Evolutionary conservation across 2,113 vertebrate species (phyloP).

Genomic region (Leucoraja erinaceus): DNA sequence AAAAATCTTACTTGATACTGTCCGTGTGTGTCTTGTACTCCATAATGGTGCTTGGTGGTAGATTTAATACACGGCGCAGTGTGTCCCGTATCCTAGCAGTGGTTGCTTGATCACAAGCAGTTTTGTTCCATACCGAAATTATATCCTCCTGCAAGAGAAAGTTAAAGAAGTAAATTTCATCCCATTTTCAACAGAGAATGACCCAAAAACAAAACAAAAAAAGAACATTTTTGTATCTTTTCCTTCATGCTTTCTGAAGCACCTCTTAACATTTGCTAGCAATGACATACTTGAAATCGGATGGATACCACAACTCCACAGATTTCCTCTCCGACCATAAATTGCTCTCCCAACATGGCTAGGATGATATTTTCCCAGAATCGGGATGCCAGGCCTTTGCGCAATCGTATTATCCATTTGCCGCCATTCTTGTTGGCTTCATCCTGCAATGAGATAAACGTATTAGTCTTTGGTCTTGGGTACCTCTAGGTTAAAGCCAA

Average conservation of each 20-base stretch:
- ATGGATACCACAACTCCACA: constrained; percentile 72
- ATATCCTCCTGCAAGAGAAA: constrained; percentile 64
- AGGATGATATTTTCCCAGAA: constrained; percentile 77
- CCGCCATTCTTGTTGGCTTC: constrained; percentile 73
- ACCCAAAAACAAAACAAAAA: neutral
- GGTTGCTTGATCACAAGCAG: constrained; percentile 66
- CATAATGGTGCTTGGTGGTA: constrained; percentile 73
- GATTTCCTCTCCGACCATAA: constrained; percentile 77
- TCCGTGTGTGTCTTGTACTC: constrained; percentile 74
- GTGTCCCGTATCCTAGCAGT: constrained; percentile 72
- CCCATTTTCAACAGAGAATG: neutral
- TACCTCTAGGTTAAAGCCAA: neutral
- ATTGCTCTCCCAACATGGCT: constrained; percentile 73
- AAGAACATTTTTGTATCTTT: neutral
- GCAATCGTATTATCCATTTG: constrained; percentile 72
- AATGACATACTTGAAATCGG: constrained; percentile 63
- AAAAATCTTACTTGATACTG: constrained; percentile 68
- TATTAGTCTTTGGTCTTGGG: neutral
- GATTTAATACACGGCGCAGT: constrained; percentile 66
- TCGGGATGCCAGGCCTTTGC: constrained; percentile 68
- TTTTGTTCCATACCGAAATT: constrained; percentile 77
- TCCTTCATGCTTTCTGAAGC: no score
- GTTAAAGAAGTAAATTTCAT: neutral
- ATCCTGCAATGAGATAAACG: constrained; percentile 50
- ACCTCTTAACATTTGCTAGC: neutral